Percentiles rank a stretch among this genome's conserved stretches.
Conservation (phyloP, 2,797 vertebrate genomes). For the Pseudopleuronectes americanus region DNA sequence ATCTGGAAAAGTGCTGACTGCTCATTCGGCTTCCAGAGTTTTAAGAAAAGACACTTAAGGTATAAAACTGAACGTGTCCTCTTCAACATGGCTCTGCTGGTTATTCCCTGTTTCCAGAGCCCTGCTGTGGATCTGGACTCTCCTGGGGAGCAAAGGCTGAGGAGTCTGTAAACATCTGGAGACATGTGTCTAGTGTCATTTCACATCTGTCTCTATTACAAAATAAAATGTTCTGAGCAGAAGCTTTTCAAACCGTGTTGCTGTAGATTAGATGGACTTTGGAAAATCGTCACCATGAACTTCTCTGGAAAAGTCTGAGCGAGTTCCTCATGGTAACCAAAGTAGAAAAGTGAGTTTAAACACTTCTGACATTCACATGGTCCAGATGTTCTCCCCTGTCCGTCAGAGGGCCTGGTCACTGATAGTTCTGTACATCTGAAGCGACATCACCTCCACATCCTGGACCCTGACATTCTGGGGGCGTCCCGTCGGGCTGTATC, state of each 20-base stretch:
- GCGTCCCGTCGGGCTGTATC: conserved; percentile 81
- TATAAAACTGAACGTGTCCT: not conserved
- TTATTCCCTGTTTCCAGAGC: conserved; percentile 26
- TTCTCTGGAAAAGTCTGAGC: not conserved
- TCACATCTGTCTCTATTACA: conserved; percentile 7
- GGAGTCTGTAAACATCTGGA: conserved; percentile 68
- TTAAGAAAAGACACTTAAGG: not conserved
- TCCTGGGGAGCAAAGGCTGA: conserved; percentile 1
- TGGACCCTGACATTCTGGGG: conserved; percentile 58
- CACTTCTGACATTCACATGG: not conserved
- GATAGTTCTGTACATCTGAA: conserved; percentile 81
- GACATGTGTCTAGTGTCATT: conserved; percentile 46
- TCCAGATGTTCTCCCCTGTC: not conserved
- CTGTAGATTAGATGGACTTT: too few relatives aligned
- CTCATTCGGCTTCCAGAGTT: not conserved
- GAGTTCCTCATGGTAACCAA: conserved; percentile 10
- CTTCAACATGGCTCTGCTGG: conserved; percentile 22
- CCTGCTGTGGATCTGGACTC: conserved; percentile 37
- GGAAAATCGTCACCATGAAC: too few relatives aligned
- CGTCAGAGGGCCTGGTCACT: conserved; percentile 65
- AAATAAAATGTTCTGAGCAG: not conserved
- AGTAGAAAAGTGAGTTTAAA: not conserved
- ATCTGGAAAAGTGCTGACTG: not conserved
- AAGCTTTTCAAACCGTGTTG: too few relatives aligned
- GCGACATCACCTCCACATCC: conserved; percentile 74